Percentiles rank a stretch among this genome's conserved stretches.
These are phyloP conservation scores for Acrocyrtus sp. DNA, from an alignment of 2,888 invertebrate genomes.

Conservation along the genomic window DNA sequence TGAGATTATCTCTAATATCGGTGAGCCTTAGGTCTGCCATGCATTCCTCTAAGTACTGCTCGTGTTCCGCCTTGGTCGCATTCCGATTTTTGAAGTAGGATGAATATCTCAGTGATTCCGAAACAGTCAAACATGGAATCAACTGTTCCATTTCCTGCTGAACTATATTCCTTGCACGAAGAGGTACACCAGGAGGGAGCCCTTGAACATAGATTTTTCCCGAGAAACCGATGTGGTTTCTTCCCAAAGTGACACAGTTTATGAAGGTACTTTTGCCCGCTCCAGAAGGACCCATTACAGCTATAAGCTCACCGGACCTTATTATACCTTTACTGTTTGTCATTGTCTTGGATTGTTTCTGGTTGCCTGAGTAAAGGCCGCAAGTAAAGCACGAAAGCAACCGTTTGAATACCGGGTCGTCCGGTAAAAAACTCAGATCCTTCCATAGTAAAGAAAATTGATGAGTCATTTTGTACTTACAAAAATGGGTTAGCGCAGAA, in stretches of 20 bases:
- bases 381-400: neutral
- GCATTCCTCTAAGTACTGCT: constrained; percentile 7
- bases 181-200: neutral
- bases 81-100: constrained; percentile 34
- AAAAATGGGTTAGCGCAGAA: too few relatives aligned
- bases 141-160: constrained; percentile 51
- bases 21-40: constrained; percentile 16
- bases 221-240: constrained; percentile 2
- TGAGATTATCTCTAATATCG: constrained; percentile 5
- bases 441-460: too few relatives aligned
- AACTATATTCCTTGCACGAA: constrained; percentile 30
- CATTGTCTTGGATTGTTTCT: constrained; percentile 8
- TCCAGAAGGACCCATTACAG: constrained; percentile 44
- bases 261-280: constrained; percentile 47
- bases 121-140: constrained; percentile 36
- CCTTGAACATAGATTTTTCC: constrained; percentile 15
- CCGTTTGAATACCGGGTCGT: neutral
- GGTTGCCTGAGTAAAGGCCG: neutral
- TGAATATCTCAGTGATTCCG: constrained; percentile 33
- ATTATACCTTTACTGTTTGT: constrained; percentile 17
- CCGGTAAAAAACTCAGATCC: neutral
- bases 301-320: constrained; percentile 24
- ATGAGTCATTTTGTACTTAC: too few relatives aligned
- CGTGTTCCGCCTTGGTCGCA: constrained; percentile 1
- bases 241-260: constrained; percentile 33